These are phyloP conservation scores for Andrena camellia DNA, from an alignment of 2,888 invertebrate species.

Conservation along the genomic window DNA sequence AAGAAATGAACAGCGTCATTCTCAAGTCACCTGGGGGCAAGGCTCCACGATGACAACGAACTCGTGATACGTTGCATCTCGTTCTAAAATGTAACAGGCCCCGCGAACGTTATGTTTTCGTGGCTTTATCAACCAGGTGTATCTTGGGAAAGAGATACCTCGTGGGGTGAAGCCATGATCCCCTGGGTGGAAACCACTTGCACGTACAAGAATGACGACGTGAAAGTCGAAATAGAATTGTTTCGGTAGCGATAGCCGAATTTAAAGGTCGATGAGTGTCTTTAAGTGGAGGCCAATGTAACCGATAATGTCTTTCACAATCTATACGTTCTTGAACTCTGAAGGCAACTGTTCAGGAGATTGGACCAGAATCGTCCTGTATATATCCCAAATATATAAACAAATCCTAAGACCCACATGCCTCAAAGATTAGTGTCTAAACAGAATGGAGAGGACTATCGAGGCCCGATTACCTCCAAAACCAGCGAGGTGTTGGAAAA, in stretches of 20 bases:
- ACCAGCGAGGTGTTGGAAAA: constrained; percentile 24
- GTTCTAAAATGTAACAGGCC: constrained; percentile 71
- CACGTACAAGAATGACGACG: constrained; percentile 63
- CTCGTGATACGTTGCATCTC: constrained; percentile 53
- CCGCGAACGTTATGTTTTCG: constrained; percentile 64
- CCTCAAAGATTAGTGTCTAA: constrained; percentile 2
- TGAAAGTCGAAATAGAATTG: constrained; percentile 59
- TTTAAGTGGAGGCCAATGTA: background rate
- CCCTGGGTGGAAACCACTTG: constrained; percentile 59
- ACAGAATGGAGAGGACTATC: too few relatives aligned
- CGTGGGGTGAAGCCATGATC: constrained; percentile 59
- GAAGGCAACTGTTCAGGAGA: background rate
- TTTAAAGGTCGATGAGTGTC: background rate
- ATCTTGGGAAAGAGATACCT: constrained; percentile 70
- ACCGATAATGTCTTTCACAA: too few relatives aligned
- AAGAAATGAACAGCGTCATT: constrained; percentile 48
- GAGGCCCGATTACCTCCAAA: constrained; percentile 4
- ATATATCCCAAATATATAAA: too few relatives aligned
- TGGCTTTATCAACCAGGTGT: constrained; percentile 65
- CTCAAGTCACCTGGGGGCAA: constrained; percentile 19
- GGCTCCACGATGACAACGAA: constrained; percentile 42
- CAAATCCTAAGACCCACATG: too few relatives aligned
- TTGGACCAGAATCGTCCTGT: too few relatives aligned
- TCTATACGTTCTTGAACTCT: background rate
- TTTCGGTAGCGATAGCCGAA: constrained; percentile 19